Conservation (phyloP, 2,888 invertebrate species). For the Leucania comma region DNA sequence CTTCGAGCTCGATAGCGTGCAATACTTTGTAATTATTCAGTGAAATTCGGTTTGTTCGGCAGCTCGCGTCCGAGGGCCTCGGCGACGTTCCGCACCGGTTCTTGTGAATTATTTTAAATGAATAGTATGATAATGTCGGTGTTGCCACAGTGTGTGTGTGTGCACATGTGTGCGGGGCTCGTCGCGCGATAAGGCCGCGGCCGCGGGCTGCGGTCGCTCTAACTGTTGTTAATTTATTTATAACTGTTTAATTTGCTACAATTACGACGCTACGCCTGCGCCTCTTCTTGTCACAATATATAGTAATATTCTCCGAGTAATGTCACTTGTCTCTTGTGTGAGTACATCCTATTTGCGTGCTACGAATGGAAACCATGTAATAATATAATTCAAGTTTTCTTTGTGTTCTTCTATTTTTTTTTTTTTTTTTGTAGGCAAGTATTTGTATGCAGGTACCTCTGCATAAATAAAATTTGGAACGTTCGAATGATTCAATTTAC, state of each 20-base stretch:
- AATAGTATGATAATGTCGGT: conserved; percentile 31
- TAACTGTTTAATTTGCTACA: conserved; percentile 57
- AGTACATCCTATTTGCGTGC: background rate
- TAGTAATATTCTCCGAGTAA: background rate
- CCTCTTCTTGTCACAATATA: conserved; percentile 5
- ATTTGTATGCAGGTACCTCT: background rate
- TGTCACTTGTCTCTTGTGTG: background rate
- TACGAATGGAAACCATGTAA: background rate
- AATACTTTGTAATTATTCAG: conserved; percentile 22
- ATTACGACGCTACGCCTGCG: conserved; percentile 30
- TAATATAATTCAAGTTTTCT: background rate
- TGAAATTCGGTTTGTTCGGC: conserved; percentile 39
- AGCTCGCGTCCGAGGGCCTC: conserved; percentile 5
- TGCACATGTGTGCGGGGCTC: background rate
- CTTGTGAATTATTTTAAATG: conserved; percentile 27
- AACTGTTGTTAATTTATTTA: conserved; percentile 62
- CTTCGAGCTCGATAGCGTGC: conserved; percentile 22
- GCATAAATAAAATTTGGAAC: background rate
- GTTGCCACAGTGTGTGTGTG: conserved; percentile 1
- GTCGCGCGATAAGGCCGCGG: conserved; percentile 44
- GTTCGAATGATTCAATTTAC: no score
- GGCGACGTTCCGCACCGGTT: conserved; percentile 17
- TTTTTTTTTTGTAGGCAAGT: background rate
- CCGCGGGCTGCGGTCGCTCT: conserved; percentile 53
- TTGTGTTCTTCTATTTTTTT: background rate